Conservation (phyloP, 2,888 invertebrate genomes). For the Tridacna gigas region DNA sequence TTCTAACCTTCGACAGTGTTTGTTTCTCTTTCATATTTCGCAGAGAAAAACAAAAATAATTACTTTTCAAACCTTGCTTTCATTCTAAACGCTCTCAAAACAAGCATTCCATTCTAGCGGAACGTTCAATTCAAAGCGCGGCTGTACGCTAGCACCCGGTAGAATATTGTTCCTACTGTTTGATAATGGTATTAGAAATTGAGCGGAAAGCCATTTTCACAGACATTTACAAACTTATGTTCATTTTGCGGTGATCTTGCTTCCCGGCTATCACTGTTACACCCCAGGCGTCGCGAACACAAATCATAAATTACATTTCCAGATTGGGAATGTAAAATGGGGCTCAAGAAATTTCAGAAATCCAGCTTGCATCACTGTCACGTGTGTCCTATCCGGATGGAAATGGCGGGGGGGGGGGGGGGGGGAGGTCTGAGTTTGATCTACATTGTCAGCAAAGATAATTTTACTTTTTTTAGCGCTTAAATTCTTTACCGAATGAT, state of each 20-base stretch:
- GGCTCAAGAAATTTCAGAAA: conserved; percentile 1
- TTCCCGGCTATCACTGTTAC: conserved; percentile 14
- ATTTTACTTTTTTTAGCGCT: no score
- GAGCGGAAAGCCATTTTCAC: conserved; percentile 57
- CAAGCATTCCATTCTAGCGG: conserved; percentile 20
- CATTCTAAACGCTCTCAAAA: conserved; percentile 27
- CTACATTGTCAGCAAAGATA: no score
- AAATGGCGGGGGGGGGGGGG: no score
- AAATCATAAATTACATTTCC: conserved; percentile 14
- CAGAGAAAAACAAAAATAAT: conserved; percentile 31
- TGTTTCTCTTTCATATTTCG: conserved; percentile 28
- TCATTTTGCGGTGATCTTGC: conserved; percentile 34
- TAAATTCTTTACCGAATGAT: no score
- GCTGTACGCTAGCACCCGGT: conserved; percentile 9
- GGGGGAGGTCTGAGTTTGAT: no score
- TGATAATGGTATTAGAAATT: conserved; percentile 41
- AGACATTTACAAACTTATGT: conserved; percentile 56
- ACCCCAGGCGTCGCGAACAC: conserved; percentile 20
- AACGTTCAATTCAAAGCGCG: conserved; percentile 18
- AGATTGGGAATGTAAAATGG: not conserved
- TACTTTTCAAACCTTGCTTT: conserved; percentile 14
- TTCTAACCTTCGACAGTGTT: conserved; percentile 19
- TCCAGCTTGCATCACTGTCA: not conserved
- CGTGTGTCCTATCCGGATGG: not conserved
- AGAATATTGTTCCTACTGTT: conserved; percentile 26